These are phyloP conservation scores for Willisornis vidua DNA, from an alignment of 2,113 vertebrate genomes.

Conservation along the genomic window DNA sequence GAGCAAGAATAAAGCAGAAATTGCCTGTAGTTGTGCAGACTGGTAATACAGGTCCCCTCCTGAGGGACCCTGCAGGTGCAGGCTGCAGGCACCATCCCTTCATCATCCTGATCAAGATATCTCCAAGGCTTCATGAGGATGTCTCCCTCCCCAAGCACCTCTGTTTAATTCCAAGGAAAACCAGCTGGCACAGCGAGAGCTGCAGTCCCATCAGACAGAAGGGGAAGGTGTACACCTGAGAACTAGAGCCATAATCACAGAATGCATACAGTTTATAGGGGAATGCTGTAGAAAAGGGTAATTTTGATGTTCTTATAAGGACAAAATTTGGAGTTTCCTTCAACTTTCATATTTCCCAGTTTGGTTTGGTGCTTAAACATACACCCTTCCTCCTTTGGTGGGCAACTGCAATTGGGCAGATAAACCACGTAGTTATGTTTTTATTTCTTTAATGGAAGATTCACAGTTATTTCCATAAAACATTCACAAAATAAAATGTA, in stretches of 20 bases:
- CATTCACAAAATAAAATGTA: neutral
- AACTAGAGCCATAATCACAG: neutral
- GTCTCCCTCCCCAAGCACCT: neutral
- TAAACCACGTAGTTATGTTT: neutral
- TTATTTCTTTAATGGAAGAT: neutral
- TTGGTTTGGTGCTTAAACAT: neutral
- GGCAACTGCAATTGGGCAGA: neutral
- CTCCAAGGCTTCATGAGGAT: neutral
- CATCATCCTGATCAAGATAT: neutral
- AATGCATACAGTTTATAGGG: neutral
- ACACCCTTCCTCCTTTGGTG: neutral
- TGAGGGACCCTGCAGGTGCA: neutral
- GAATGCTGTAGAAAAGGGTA: neutral
- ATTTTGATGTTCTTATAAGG: neutral
- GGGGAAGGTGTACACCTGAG: neutral
- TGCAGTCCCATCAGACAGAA: rapidly evolving
- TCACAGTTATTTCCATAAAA: neutral
- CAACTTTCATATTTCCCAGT: neutral
- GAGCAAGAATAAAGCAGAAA: neutral
- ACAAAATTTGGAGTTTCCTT: neutral
- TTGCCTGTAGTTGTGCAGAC: neutral
- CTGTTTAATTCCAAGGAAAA: neutral
- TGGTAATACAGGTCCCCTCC: neutral
- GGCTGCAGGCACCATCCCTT: neutral
- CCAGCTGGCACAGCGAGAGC: rapidly evolving